A percentile compares a stretch with the other conserved stretches of the same genome.
phyloP scores from a whole-genome alignment of 2,113 vertebrate genomes.

The Lophura nycthemera region DNA sequence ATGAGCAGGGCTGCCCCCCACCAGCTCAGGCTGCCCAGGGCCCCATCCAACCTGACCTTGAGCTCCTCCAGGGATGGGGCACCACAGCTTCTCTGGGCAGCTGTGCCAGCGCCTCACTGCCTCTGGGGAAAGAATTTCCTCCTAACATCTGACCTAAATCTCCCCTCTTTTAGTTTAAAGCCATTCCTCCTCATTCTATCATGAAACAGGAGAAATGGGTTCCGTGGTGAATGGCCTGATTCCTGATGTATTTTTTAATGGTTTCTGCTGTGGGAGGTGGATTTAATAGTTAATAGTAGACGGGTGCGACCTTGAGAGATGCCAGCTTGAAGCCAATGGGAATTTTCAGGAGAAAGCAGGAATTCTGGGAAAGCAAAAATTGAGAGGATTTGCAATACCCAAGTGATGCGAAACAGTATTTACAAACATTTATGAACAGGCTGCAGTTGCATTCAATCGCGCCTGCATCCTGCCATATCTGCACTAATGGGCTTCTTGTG shows the following conservation, averaged over 20 bases:
- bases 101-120: no score
- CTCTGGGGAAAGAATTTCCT: no score
- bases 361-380: constrained; percentile 39
- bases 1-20: no score
- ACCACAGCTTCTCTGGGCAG: no score
- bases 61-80: no score
- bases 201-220: neutral
- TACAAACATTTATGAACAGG: constrained; percentile 54
- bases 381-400: constrained; percentile 27
- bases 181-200: no score
- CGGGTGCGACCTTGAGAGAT: constrained; percentile 50
- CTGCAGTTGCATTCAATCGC: constrained; percentile 4
- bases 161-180: no score
- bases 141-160: no score
- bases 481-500: constrained; percentile 28
- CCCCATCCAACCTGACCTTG: no score
- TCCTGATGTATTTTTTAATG: constrained; percentile 53
- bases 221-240: constrained; percentile 6
- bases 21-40: no score
- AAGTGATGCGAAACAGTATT: neutral
- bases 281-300: constrained; percentile 39
- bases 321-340: constrained; percentile 26
- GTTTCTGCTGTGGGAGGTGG: constrained; percentile 38
- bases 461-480: constrained; percentile 7
- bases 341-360: neutral